phyloP scores from a whole-genome alignment of 2,113 vertebrate genomes.

The Crotalus horridus region DNA sequence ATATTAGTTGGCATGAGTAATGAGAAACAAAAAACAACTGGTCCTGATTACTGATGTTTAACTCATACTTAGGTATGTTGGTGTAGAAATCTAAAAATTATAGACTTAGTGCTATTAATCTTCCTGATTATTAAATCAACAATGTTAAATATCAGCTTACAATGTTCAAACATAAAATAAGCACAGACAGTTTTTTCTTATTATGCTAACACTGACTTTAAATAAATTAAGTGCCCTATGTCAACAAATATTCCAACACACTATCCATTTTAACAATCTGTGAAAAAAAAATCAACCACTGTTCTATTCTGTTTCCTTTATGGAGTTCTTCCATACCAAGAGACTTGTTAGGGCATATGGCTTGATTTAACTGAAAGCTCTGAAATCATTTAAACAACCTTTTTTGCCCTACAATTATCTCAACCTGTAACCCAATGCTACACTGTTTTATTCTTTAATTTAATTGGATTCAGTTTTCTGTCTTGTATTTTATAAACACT shows the following conservation, averaged over 20 bases:
- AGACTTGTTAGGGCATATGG: constrained; percentile 60
- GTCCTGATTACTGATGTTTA: not conserved
- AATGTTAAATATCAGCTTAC: not conserved
- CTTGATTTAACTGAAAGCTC: constrained; percentile 64
- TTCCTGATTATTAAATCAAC: not conserved
- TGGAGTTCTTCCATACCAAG: constrained; percentile 53
- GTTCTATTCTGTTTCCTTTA: constrained; percentile 54
- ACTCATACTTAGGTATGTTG: not conserved
- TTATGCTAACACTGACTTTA: not conserved
- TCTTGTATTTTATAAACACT: constrained; percentile 48
- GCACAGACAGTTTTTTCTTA: not conserved
- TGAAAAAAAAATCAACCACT: constrained; percentile 61
- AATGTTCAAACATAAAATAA: not conserved
- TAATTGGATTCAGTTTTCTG: constrained; percentile 65
- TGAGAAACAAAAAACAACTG: not conserved
- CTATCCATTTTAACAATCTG: constrained; percentile 50
- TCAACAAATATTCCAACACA: constrained; percentile 24
- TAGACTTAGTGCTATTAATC: not conserved
- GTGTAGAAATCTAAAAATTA: not conserved
- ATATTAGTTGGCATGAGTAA: not conserved
- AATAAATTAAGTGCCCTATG: constrained; percentile 7
- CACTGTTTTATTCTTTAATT: constrained; percentile 22
- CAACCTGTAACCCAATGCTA: constrained; percentile 54
- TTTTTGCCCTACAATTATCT: constrained; percentile 52
- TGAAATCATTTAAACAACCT: constrained; percentile 56